Conservation (phyloP, 1,140 invertebrate genomes). For the Mizuhopecten yessoensis region DNA sequence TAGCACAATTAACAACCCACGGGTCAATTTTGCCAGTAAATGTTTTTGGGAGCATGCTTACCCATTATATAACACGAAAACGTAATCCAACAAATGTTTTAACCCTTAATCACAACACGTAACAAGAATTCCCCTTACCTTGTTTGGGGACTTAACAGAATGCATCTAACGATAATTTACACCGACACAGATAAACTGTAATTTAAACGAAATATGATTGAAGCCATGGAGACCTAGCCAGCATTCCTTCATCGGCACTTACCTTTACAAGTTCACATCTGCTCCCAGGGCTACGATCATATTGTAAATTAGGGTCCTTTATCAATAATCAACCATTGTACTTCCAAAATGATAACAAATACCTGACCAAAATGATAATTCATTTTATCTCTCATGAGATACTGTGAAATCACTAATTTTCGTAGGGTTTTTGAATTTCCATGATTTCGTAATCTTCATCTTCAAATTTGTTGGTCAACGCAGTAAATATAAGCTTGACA, state of each 20-base stretch:
- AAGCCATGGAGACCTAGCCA: not conserved
- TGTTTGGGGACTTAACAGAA: too few species aligned
- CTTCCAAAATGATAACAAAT: not conserved
- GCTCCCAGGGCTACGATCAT: not conserved
- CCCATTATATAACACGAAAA: not conserved
- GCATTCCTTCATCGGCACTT: slow-evolving; percentile 15
- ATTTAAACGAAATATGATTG: not conserved
- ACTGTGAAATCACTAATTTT: too few species aligned
- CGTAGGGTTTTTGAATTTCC: too few species aligned
- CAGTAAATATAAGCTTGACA: too few species aligned
- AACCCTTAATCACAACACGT: too few species aligned
- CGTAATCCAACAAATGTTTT: too few species aligned
- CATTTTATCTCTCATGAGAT: not conserved
- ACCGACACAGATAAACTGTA: too few species aligned
- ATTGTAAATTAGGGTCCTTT: not conserved
- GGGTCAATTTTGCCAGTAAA: too few species aligned
- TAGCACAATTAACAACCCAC: not conserved
- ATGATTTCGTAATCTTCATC: too few species aligned
- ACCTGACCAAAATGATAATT: not conserved
- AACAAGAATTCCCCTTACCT: too few species aligned
- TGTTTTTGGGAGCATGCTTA: not conserved
- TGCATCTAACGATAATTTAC: too few species aligned
- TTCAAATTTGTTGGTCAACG: too few species aligned
- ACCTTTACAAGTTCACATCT: not conserved
- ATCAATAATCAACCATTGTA: not conserved